These are phyloP conservation scores for Lutraria rhynchaena DNA, from an alignment of 1,140 invertebrate species.

Conservation along the genomic window DNA sequence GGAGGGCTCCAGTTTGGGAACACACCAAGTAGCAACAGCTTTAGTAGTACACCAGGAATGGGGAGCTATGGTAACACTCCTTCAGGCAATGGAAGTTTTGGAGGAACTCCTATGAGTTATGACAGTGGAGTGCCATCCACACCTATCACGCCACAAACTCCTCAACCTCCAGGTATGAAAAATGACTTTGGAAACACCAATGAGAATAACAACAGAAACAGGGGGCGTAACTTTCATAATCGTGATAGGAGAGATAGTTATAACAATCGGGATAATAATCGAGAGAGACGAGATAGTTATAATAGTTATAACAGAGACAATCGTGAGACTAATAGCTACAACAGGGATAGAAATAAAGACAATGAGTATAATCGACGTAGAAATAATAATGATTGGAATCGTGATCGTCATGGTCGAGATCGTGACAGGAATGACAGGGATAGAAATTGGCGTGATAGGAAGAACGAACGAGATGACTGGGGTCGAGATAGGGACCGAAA, in stretches of 20 bases:
- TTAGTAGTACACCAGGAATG: conserved; percentile 24
- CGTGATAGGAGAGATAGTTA: conserved; percentile 43
- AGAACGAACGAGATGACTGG: conserved; percentile 46
- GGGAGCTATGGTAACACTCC: conserved; percentile 39
- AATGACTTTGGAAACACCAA: conserved; percentile 15
- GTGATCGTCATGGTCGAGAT: conserved; percentile 35
- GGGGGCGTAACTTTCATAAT: conserved; percentile 24
- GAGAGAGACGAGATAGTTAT: conserved; percentile 38
- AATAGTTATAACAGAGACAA: conserved; percentile 36
- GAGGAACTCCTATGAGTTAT: conserved; percentile 52
- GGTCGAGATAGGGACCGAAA: conserved; percentile 46
- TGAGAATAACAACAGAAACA: conserved; percentile 9
- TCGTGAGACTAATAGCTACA: conserved; percentile 20
- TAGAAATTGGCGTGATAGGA: conserved; percentile 54
- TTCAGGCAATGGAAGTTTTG: conserved; percentile 16
- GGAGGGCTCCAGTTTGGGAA: conserved; percentile 7
- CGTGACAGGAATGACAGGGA: conserved; percentile 52
- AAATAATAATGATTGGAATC: conserved; percentile 52
- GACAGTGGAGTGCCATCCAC: conserved; percentile 49
- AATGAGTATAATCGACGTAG: conserved; percentile 49
- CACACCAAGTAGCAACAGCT: conserved; percentile 21
- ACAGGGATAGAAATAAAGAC: conserved; percentile 49
- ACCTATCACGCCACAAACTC: conserved; percentile 45
- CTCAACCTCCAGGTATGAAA: conserved; percentile 11
- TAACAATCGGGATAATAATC: conserved; percentile 29